phyloP scores from a whole-genome alignment of 2,797 vertebrate species.

The Harpagifer antarcticus region DNA sequence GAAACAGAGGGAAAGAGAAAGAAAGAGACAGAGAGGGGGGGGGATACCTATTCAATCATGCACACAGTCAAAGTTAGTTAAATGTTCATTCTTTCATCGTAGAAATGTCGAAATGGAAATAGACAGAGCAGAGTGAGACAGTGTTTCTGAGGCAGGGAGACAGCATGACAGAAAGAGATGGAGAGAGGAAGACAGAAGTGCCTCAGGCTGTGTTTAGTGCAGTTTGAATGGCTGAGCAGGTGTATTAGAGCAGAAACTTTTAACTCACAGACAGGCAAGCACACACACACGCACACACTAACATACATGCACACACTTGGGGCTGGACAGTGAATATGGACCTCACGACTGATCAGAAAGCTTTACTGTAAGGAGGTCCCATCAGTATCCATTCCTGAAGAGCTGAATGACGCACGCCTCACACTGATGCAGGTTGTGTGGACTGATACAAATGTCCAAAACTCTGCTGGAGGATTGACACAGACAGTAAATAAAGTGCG shows the following conservation, averaged over 20 bases:
- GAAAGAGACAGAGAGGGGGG: background rate
- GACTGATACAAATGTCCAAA: background rate
- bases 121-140: slow-evolving; percentile 41
- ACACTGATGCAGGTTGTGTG: no score
- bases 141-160: slow-evolving; percentile 33
- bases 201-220: slow-evolving; percentile 85
- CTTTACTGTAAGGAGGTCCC: slow-evolving; percentile 5
- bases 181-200: slow-evolving; percentile 60
- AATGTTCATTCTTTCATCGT: slow-evolving; percentile 53
- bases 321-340: slow-evolving; percentile 13
- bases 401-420: background rate
- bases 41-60: slow-evolving; percentile 54
- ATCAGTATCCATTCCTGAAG: background rate
- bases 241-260: slow-evolving; percentile 70
- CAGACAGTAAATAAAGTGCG: background rate
- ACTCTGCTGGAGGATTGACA: background rate
- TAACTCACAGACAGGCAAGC: slow-evolving; percentile 26
- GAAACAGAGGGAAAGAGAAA: background rate
- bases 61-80: slow-evolving; percentile 64
- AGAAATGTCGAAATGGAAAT: slow-evolving; percentile 47
- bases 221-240: slow-evolving; percentile 87
- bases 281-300: slow-evolving; percentile 31
- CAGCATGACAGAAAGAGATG: slow-evolving; percentile 14
- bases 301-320: slow-evolving; percentile 26
- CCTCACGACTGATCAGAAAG: slow-evolving; percentile 23